Evolutionary conservation across 2,113 vertebrate genomes (phyloP).

Genomic region (Bambusicola thoracicus): DNA sequence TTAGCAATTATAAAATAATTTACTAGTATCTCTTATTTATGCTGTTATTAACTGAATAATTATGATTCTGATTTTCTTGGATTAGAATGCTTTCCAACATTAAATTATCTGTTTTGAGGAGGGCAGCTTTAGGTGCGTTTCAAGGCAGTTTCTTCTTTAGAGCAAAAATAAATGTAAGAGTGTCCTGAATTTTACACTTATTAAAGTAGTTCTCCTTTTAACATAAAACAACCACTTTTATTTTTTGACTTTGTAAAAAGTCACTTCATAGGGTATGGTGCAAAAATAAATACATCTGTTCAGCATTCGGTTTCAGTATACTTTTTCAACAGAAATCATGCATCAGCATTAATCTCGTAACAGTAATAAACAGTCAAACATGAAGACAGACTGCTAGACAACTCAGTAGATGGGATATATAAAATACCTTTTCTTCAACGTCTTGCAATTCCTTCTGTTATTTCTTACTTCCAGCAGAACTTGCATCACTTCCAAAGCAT

Average conservation of each 20-base stretch:
- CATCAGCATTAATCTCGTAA: neutral
- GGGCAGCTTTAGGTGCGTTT: neutral
- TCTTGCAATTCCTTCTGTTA: neutral
- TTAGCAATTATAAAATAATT: neutral
- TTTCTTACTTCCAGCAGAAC: neutral
- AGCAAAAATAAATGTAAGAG: neutral
- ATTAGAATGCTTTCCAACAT: neutral
- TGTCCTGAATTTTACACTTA: neutral
- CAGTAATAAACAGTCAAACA: neutral
- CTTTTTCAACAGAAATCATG: neutral
- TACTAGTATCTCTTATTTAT: neutral
- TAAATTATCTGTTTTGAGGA: neutral
- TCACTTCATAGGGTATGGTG: neutral
- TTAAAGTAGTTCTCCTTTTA: neutral
- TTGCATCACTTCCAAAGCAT: neutral
- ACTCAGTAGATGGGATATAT: neutral
- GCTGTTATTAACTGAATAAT: neutral
- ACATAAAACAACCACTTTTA: neutral
- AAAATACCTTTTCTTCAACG: neutral
- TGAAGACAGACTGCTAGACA: neutral
- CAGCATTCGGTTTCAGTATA: neutral
- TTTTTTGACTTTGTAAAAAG: neutral
- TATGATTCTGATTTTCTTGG: neutral
- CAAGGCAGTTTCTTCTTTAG: neutral
- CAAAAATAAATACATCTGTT: conserved; percentile 22